Evolutionary conservation across 2,888 invertebrate genomes (phyloP), one percentile per base, ranked within the genome.

Genomic region (Seira sanloemensis): DNA sequence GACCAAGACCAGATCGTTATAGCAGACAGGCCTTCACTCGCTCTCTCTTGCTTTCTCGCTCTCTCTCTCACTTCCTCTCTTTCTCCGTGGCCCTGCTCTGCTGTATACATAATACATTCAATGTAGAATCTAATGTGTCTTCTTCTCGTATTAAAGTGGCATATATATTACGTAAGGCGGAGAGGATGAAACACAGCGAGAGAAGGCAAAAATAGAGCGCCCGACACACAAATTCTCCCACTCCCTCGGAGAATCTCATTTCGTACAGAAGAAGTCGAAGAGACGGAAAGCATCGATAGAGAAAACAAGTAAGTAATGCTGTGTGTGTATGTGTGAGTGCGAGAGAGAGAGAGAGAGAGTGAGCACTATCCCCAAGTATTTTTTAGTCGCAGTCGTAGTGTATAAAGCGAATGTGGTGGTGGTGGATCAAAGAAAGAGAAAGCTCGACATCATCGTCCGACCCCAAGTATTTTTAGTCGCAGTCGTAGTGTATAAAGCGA

Each of bases 211-310:
- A 82, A 79, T 69, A 66, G 83, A 80, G 86, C 73, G 84, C 62
- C 84, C 85, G 69, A 73, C 76, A 74, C 24, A 18, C 18, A 65
- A 83, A 86, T 81, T 84, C 84, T 84, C 82, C 85, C 88, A 88
- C 86, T 88, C 88, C 86, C 86, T 86, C 81, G 82, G 84, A 87
- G 86, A 84, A 84, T 79, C 74, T 79, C 84, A 80, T 79, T 82
- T 78, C 81, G 78, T 72, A 66, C 68, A 68, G 68, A 68, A 68
- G 68, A 68, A 68, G 68, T 27, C 26, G 68, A 37, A 37, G 37
- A 37, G 37, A 68, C 26, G 68, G 26, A 27, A 68, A 37, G 27
- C 16, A 68, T 5, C 71, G 23, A 37, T 37, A 23, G 71, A 71
- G 46, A 71, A 71, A 71, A 50, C 37, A 46, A 71, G 50, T 12